A percentile compares a stretch with the other conserved stretches of the same genome.
These are phyloP conservation scores for Callospermophilus lateralis DNA, from an alignment of 2,113 vertebrate genomes.

Conservation along the genomic window DNA sequence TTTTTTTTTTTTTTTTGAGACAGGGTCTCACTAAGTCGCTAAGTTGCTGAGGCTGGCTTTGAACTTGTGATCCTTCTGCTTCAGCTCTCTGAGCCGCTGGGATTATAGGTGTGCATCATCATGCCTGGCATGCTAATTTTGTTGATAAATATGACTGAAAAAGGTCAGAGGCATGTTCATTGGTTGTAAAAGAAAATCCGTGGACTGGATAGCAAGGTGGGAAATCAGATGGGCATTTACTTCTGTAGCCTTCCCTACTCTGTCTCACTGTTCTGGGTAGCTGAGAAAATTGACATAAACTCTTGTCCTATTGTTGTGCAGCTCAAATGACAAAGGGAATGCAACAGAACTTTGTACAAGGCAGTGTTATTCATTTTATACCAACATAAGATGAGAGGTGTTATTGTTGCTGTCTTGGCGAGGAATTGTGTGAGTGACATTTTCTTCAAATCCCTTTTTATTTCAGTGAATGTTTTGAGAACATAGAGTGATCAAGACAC, in stretches of 20 bases:
- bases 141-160: slow-evolving; percentile 28
- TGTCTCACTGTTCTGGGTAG: neutral
- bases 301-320: neutral
- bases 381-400: neutral
- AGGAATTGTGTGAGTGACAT: neutral
- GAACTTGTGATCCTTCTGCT: no score
- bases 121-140: neutral
- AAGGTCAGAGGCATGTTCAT: neutral
- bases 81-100: no score
- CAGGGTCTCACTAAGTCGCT: no score
- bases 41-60: no score
- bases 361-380: neutral
- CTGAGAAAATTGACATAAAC: neutral
- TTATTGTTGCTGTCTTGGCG: neutral
- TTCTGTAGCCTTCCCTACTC: neutral
- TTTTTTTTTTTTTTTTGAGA: no score
- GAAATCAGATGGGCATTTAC: neutral
- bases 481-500: neutral
- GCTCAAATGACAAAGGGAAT: neutral
- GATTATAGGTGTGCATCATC: no score
- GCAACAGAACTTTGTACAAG: neutral
- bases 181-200: neutral
- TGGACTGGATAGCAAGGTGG: neutral
- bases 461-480: slow-evolving; percentile 38
- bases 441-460: neutral